Evolutionary conservation across 2,797 vertebrate species (phyloP), one percentile per base, ranked within the genome.

Genomic region (Enteromius afrohamiltoni): DNA sequence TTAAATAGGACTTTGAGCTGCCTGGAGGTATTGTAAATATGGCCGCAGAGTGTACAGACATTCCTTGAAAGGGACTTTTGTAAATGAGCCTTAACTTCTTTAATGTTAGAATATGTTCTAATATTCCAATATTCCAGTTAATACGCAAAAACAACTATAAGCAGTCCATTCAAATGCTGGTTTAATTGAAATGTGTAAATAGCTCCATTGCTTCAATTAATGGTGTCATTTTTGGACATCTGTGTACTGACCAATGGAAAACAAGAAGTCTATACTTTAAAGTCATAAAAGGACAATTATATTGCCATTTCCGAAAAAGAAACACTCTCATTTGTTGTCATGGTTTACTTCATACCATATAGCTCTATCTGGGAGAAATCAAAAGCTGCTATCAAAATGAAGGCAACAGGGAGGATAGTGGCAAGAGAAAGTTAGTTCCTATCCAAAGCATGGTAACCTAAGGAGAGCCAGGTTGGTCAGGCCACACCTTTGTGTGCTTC

Each of bases 401-500:
- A 60, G 67, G 73, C 49, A 74, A 42, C 55, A 17, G 47, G 17
- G 23, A 71, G 77, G n/a, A 67, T 34, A 71, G 23, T 53, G 40
- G 23, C 26, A 13, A 55, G 34, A 77, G 11, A 29, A 17, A 8
- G 21, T 51, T 6, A 26, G 14, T 75, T 58, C 40, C 77, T 53
- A 65, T 65, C 26, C 77, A 75, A 67, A 42, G 45, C 62, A 37
- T 71, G 23, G 51, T 49, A 85, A 83, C 77, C 45, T 60, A 84
- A 70, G 68, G 40, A 71, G 55, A 62, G 47, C 42, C 42, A 73
- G 73, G 78, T 76, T 82, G 67, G 73, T 83, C 85, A 80, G 71
- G 74, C 67, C 86, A 70, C 86, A 81, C 85, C 86, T 76, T 42
- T 85, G 68, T 67, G 60, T 71, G 82, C 86, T 84, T 80, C 85